A percentile compares a stretch with the other conserved stretches of the same genome.
These are phyloP conservation scores for Centropus bengalensis DNA, from an alignment of 2,113 vertebrate genomes.

Conservation along the genomic window DNA sequence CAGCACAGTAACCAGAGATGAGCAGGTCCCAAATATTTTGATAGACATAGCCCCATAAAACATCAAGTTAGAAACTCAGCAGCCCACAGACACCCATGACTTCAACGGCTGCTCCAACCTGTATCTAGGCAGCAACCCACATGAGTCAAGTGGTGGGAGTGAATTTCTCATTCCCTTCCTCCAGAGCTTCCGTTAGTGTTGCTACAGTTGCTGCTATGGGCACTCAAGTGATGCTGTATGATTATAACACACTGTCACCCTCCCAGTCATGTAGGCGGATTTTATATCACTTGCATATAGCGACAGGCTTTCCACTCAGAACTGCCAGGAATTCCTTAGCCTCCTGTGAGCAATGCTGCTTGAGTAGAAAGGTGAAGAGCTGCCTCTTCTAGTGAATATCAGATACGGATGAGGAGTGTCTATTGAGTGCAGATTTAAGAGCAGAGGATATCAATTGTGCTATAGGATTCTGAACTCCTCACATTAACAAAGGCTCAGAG, in stretches of 20 bases:
- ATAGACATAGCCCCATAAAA: slow-evolving; percentile 17
- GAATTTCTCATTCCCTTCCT: slow-evolving; percentile 42
- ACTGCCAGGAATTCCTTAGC: slow-evolving; percentile 1
- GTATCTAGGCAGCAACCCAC: slow-evolving; percentile 45
- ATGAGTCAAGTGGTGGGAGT: slow-evolving; percentile 42
- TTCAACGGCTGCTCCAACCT: slow-evolving; percentile 14
- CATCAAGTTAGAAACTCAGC: background rate
- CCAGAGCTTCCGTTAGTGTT: slow-evolving; percentile 7
- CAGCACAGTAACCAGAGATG: background rate
- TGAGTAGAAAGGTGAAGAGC: background rate
- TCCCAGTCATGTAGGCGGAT: background rate
- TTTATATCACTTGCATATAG: background rate
- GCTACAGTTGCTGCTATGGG: background rate
- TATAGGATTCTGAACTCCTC: background rate
- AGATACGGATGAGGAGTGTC: background rate
- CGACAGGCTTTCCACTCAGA: background rate
- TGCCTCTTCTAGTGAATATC: background rate
- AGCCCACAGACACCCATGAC: slow-evolving; percentile 24
- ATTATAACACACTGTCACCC: background rate
- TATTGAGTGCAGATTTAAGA: background rate
- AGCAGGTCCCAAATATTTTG: slow-evolving; percentile 60
- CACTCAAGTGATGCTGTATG: background rate
- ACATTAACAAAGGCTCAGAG: background rate
- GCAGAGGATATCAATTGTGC: background rate
- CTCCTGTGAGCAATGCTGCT: background rate